A percentile compares a stretch with the other conserved stretches of the same genome.
Conservation (phyloP, 2,888 invertebrate species). For the Acronicta psi region DNA sequence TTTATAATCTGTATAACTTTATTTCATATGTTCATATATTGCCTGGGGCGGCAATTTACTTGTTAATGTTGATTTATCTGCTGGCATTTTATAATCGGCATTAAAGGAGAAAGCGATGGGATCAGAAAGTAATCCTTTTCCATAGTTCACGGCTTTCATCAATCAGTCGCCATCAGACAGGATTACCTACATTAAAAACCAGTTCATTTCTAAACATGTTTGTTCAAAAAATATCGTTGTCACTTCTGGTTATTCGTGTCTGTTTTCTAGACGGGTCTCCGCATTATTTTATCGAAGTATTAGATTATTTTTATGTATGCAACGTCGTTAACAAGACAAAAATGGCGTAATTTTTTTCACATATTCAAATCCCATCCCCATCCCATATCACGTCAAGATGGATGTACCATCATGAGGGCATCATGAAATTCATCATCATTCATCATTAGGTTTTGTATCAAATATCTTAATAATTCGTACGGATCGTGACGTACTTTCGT, state of each 20-base stretch:
- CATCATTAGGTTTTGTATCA: slow-evolving; percentile 45
- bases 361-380: not conserved
- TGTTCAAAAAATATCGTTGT: slow-evolving; percentile 15
- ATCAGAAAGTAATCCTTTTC: slow-evolving; percentile 56
- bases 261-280: too few species aligned
- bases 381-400: too few species aligned
- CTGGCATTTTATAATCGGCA: slow-evolving; percentile 70
- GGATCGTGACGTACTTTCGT: slow-evolving; percentile 66
- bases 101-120: slow-evolving; percentile 77
- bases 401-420: slow-evolving; percentile 28
- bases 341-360: slow-evolving; percentile 11
- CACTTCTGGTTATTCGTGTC: not conserved
- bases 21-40: slow-evolving; percentile 54
- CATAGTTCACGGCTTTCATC: slow-evolving; percentile 76
- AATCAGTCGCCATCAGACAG: slow-evolving; percentile 63
- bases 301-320: too few species aligned
- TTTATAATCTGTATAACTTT: slow-evolving; percentile 66
- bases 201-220: slow-evolving; percentile 33
- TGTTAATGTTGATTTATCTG: slow-evolving; percentile 73
- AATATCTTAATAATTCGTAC: slow-evolving; percentile 55
- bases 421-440: slow-evolving; percentile 7
- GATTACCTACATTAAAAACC: slow-evolving; percentile 38
- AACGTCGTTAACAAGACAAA: slow-evolving; percentile 5
- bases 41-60: slow-evolving; percentile 72
- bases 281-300: too few species aligned